Evolutionary conservation across 23 tunicate species (phyloP).

Genomic region (Corella eumyota): DNA sequence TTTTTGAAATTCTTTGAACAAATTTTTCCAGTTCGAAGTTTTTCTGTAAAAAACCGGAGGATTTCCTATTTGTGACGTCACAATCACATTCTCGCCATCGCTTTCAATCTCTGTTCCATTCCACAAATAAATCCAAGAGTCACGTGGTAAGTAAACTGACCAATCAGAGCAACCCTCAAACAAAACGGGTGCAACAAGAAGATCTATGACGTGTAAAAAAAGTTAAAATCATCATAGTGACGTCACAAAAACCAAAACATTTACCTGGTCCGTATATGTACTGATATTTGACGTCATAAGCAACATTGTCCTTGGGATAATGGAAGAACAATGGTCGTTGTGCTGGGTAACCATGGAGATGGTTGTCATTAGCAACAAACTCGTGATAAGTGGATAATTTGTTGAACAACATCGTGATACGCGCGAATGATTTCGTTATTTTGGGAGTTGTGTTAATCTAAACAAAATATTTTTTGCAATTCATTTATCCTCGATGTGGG

Average conservation of each 20-base stretch:
- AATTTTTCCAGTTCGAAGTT: conserved; percentile 19
- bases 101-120: conserved; percentile 28
- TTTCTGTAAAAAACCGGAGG: conserved; percentile 80
- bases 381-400: conserved; percentile 56
- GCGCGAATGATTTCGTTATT: conserved; percentile 30
- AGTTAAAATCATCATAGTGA: background rate
- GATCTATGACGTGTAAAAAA: conserved; percentile 23
- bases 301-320: conserved; percentile 51
- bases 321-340: conserved; percentile 83
- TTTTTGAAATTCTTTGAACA: conserved; percentile 23
- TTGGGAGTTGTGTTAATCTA: too few relatives aligned
- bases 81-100: conserved; percentile 19
- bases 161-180: conserved; percentile 22
- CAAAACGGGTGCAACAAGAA: conserved; percentile 85
- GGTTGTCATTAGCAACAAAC: conserved; percentile 24
- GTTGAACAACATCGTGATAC: conserved; percentile 26
- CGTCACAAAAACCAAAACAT: background rate
- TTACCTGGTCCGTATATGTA: conserved; percentile 86
- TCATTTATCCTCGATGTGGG: too few relatives aligned
- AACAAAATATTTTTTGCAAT: too few relatives aligned
- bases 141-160: conserved; percentile 76
- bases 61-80: conserved; percentile 53
- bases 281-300: conserved; percentile 57
- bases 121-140: conserved; percentile 76
- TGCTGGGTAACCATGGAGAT: conserved; percentile 48